phyloP scores from a whole-genome alignment of 2,797 vertebrate species.

The Meriones psammophilus region DNA sequence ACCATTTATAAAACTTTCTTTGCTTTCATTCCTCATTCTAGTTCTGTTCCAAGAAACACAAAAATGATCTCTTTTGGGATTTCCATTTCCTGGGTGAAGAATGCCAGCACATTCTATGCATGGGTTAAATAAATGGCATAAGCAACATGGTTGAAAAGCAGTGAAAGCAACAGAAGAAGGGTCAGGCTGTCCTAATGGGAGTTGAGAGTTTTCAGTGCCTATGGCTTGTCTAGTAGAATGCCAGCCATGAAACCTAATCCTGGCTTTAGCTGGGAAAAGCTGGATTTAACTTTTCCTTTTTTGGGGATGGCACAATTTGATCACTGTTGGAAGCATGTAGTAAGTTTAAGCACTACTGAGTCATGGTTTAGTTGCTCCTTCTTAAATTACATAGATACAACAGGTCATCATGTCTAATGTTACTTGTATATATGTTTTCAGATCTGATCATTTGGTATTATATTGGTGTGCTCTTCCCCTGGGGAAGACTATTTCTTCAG shows the following conservation, averaged over 20 bases:
- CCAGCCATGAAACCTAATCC: conserved; percentile 58
- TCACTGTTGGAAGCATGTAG: background rate
- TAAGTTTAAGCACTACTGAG: background rate
- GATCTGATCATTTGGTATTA: background rate
- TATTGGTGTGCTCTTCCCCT: background rate
- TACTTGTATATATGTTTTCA: background rate
- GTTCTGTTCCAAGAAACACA: conserved; percentile 79
- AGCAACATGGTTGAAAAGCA: conserved; percentile 46
- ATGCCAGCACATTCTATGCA: conserved; percentile 39
- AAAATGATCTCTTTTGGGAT: conserved; percentile 76
- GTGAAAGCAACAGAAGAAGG: conserved; percentile 69
- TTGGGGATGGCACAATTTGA: background rate
- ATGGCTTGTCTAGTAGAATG: conserved; percentile 54
- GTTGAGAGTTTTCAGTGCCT: conserved; percentile 70
- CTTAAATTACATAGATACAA: background rate
- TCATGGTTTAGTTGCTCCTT: background rate
- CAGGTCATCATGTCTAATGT: background rate
- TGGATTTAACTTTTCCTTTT: background rate
- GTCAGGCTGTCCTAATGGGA: conserved; percentile 72
- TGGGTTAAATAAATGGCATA: conserved; percentile 75
- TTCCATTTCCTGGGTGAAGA: conserved; percentile 37
- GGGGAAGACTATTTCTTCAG: background rate
- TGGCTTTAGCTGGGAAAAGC: background rate
- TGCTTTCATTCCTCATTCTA: conserved; percentile 71
- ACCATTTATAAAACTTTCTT: conserved; percentile 17